Percentiles rank a stretch among this genome's conserved stretches.
Evolutionary conservation across 2,888 invertebrate genomes (phyloP).

Genomic region (Ochropleura plecta): DNA sequence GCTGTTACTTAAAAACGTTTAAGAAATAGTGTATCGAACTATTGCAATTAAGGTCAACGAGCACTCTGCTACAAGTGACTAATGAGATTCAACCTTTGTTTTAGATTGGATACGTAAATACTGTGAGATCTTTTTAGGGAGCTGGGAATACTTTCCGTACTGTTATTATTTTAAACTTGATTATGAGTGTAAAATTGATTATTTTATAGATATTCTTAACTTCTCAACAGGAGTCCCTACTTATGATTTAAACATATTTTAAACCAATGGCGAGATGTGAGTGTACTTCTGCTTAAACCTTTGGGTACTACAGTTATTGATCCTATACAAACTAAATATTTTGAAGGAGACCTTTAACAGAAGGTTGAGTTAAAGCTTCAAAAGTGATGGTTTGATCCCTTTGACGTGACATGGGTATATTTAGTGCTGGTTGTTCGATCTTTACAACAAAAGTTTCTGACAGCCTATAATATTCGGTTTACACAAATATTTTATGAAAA

Average conservation of each 20-base stretch:
- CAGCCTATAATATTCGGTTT: background rate
- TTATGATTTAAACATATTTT: background rate
- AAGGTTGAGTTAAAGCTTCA: background rate
- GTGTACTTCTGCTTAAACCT: background rate
- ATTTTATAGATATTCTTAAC: too few species aligned
- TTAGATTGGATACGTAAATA: background rate
- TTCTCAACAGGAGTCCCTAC: background rate
- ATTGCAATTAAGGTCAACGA: conserved; percentile 16
- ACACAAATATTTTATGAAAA: conserved; percentile 35
- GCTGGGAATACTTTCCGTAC: background rate
- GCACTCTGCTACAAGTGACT: conserved; percentile 24
- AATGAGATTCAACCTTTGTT: conserved; percentile 23
- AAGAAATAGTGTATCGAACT: conserved; percentile 8
- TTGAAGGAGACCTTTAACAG: background rate
- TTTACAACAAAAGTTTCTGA: conserved; percentile 1
- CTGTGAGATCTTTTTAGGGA: background rate
- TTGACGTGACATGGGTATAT: conserved; percentile 19
- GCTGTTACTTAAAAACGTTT: background rate
- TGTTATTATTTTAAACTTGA: background rate
- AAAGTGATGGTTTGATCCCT: conserved; percentile 22
- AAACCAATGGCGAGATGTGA: background rate
- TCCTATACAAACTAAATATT: background rate
- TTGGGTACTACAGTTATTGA: background rate
- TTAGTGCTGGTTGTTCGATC: conserved; percentile 8
- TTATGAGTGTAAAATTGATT: too few species aligned